These are phyloP conservation scores for Xenus cinereus DNA, from an alignment of 2,113 vertebrate species.

Conservation along the genomic window DNA sequence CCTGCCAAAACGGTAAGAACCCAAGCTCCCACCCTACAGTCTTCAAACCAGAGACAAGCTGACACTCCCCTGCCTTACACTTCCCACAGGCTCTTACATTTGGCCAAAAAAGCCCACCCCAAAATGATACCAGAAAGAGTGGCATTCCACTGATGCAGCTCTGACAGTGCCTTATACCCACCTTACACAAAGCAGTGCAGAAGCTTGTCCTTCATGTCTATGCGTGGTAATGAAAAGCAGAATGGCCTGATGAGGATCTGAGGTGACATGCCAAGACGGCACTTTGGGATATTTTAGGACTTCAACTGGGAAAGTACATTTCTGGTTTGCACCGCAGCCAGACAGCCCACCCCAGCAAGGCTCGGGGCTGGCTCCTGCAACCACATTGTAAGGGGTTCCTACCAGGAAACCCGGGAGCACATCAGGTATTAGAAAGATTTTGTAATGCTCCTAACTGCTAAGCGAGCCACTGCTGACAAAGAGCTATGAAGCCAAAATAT, in stretches of 20 bases:
- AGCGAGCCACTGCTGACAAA: not conserved
- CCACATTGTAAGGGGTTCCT: not conserved
- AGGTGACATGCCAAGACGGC: not conserved
- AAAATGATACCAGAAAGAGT: fast-evolving
- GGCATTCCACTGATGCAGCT: not conserved
- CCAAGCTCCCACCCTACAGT: not conserved
- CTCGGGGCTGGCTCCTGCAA: not conserved
- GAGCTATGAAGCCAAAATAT: not conserved
- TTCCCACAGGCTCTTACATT: not conserved
- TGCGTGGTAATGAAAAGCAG: not conserved
- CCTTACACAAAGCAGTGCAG: not conserved
- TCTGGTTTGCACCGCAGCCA: not conserved
- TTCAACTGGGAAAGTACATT: not conserved
- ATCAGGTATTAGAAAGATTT: not conserved
- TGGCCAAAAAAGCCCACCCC: not conserved
- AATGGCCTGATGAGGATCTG: not conserved
- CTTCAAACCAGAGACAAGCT: not conserved
- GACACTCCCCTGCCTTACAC: not conserved
- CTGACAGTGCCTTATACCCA: not conserved
- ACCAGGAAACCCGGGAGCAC: not conserved
- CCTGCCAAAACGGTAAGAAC: not conserved
- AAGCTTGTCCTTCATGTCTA: not conserved
- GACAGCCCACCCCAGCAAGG: not conserved
- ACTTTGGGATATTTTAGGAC: not conserved
- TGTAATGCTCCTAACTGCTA: not conserved